phyloP scores from a whole-genome alignment of 2,113 vertebrate genomes.

The Sylvia atricapilla region DNA sequence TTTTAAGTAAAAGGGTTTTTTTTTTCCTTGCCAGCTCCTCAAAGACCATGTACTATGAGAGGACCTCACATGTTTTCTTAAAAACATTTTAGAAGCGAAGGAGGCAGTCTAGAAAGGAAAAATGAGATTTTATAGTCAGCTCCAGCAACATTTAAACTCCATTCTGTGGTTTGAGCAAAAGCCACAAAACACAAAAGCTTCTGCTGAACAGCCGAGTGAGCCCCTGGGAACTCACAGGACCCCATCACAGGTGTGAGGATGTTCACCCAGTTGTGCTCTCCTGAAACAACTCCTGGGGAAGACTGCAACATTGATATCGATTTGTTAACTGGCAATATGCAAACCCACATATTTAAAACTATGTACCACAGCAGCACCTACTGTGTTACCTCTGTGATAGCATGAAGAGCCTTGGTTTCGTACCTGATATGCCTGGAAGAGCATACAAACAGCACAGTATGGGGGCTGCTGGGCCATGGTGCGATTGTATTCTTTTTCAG shows the following conservation, averaged over 20 bases:
- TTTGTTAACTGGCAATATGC: background rate
- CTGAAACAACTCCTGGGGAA: background rate
- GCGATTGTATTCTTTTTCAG: slow-evolving; percentile 89
- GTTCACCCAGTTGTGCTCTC: background rate
- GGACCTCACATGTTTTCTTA: background rate
- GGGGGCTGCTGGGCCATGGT: slow-evolving; percentile 85
- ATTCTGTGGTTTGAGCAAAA: background rate
- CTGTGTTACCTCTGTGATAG: background rate
- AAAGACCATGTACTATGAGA: background rate
- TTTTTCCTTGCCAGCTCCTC: background rate
- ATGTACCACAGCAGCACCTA: background rate
- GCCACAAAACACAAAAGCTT: background rate
- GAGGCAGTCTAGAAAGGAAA: background rate
- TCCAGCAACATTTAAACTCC: background rate
- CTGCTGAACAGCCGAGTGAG: background rate
- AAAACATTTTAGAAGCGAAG: background rate
- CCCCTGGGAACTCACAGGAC: background rate
- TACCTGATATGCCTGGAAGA: slow-evolving; percentile 90
- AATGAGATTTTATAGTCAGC: background rate
- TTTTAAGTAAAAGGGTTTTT: background rate
- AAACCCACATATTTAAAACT: background rate
- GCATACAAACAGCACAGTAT: slow-evolving; percentile 91
- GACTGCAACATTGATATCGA: background rate
- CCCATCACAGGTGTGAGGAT: background rate
- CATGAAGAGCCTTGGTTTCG: slow-evolving; percentile 15